These are phyloP conservation scores for Planococcus citri DNA, from an alignment of 1,140 invertebrate species.

Conservation along the genomic window DNA sequence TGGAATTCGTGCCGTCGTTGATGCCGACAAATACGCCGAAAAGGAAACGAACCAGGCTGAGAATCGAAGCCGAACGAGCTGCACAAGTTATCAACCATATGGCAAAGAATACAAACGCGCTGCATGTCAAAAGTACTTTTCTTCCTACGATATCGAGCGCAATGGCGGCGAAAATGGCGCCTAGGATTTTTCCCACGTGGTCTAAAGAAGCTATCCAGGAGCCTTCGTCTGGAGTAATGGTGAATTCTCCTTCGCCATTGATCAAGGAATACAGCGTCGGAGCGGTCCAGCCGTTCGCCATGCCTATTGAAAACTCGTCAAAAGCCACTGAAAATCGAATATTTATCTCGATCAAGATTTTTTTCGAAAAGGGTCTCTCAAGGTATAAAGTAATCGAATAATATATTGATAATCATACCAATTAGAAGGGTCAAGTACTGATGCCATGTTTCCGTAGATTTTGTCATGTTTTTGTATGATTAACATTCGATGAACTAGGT, in stretches of 20 bases:
- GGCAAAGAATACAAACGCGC: background rate
- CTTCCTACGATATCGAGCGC: background rate
- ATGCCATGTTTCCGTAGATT: too few relatives aligned
- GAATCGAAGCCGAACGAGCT: background rate
- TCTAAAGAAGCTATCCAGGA: background rate
- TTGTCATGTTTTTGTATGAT: too few relatives aligned
- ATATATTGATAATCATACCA: too few relatives aligned
- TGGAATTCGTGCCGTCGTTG: conserved; percentile 58
- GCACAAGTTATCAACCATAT: background rate
- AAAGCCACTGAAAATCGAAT: background rate
- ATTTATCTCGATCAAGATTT: too few relatives aligned
- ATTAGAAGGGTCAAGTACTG: too few relatives aligned
- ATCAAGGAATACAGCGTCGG: background rate
- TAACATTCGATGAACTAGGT: too few relatives aligned
- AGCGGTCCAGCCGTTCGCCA: background rate
- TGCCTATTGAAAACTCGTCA: background rate
- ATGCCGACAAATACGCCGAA: conserved; percentile 44
- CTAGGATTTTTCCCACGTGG: background rate
- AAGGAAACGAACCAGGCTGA: background rate
- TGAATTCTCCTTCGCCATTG: background rate
- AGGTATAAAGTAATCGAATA: too few relatives aligned
- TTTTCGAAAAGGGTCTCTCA: too few relatives aligned
- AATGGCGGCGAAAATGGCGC: background rate
- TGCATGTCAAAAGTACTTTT: background rate
- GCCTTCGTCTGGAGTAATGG: background rate